Evolutionary conservation across 2,113 vertebrate species (phyloP).

Genomic region (Syngnathus floridae): DNA sequence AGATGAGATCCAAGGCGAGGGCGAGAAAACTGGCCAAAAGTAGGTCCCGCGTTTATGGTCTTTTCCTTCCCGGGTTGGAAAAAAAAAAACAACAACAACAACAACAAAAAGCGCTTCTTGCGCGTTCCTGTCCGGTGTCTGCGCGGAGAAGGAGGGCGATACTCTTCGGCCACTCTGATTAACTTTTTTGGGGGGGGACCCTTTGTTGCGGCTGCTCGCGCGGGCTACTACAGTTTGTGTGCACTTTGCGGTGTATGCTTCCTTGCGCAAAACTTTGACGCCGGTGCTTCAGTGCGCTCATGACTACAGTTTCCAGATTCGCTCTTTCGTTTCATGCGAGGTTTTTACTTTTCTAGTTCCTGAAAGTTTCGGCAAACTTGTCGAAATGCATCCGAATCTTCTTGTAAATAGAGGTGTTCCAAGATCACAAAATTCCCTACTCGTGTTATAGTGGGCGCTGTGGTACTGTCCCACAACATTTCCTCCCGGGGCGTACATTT

Average conservation of each 20-base stretch:
- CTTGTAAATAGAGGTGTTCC: slow-evolving; percentile 65
- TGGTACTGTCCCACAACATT: slow-evolving; percentile 74
- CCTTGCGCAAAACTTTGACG: slow-evolving; percentile 21
- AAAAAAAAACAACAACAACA: background rate
- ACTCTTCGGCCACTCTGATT: slow-evolving; percentile 50
- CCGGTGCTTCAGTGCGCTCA: slow-evolving; percentile 42
- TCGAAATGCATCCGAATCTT: slow-evolving; percentile 76
- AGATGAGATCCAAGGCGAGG: slow-evolving; percentile 99
- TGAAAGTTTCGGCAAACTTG: slow-evolving; percentile 82
- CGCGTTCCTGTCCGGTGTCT: slow-evolving; percentile 66
- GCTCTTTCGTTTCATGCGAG: slow-evolving; percentile 25
- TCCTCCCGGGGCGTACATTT: background rate
- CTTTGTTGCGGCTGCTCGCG: slow-evolving; percentile 37
- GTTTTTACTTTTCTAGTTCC: slow-evolving; percentile 42
- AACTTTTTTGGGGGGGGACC: slow-evolving; percentile 38
- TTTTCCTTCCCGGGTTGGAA: slow-evolving; percentile 12
- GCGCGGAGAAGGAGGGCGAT: slow-evolving; percentile 47
- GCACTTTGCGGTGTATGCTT: slow-evolving; percentile 41
- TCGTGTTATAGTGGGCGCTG: slow-evolving; percentile 95
- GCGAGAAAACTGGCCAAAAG: slow-evolving; percentile 99
- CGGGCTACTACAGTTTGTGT: slow-evolving; percentile 1
- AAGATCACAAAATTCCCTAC: slow-evolving; percentile 84
- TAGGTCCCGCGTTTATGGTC: slow-evolving; percentile 70
- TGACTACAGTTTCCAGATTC: background rate
- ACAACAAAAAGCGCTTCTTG: background rate